Conservation (phyloP, 2,888 invertebrate genomes). For the Spisula subtruncata region DNA sequence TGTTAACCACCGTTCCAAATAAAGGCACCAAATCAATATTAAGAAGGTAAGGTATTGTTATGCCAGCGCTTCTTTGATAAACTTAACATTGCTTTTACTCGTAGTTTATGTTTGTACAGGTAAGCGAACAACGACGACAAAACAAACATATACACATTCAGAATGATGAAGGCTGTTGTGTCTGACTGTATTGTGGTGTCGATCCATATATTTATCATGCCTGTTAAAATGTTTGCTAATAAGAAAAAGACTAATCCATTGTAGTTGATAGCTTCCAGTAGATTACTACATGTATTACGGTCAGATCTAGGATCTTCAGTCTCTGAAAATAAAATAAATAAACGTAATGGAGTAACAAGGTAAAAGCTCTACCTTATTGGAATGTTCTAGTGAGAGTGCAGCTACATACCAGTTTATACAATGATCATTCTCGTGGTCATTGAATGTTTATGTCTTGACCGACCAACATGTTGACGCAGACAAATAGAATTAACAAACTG, state of each 20-base stretch:
- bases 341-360: neutral
- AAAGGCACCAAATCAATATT: no score
- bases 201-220: constrained; percentile 92
- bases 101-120: constrained; percentile 2
- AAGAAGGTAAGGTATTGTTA: neutral
- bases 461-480: neutral
- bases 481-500: no score
- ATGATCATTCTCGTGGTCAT: neutral
- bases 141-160: constrained; percentile 77
- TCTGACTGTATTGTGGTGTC: constrained; percentile 88
- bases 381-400: neutral
- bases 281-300: constrained; percentile 31
- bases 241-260: constrained; percentile 95
- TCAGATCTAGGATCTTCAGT: constrained; percentile 25
- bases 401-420: neutral
- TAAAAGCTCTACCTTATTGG: no score
- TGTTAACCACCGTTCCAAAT: no score
- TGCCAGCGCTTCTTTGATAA: neutral
- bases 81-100: neutral
- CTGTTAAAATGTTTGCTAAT: constrained; percentile 94
- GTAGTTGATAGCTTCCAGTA: constrained; percentile 92
- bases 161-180: constrained; percentile 59
- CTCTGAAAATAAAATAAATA: neutral
- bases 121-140: constrained; percentile 60
- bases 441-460: neutral